phyloP scores from a whole-genome alignment of 2,113 vertebrate genomes.

The Pampusana beccarii region DNA sequence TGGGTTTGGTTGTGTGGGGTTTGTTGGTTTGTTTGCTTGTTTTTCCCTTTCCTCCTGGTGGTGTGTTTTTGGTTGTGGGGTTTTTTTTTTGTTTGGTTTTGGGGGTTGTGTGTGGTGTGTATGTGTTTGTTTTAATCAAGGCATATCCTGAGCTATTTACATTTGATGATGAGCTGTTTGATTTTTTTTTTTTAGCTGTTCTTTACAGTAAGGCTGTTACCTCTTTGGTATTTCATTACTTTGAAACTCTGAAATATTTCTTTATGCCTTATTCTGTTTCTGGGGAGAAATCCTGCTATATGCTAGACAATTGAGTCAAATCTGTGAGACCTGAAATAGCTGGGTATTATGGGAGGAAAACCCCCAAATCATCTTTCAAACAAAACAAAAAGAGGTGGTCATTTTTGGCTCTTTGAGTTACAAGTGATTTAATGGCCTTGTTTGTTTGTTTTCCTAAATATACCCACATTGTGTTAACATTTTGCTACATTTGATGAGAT shows the following conservation, averaged over 20 bases:
- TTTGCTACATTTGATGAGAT: background rate
- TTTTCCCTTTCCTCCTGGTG: background rate
- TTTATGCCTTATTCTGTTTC: background rate
- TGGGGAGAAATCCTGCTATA: background rate
- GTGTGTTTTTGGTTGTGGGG: background rate
- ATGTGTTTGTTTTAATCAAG: background rate
- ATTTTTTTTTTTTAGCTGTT: background rate
- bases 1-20: background rate
- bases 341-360: background rate
- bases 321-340: background rate
- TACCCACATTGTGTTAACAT: background rate
- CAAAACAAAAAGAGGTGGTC: background rate
- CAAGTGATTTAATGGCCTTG: background rate
- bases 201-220: background rate
- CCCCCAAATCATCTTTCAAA: background rate
- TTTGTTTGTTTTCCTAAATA: background rate
- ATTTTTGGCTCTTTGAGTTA: background rate
- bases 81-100: background rate
- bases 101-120: background rate
- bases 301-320: background rate
- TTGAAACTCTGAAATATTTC: background rate
- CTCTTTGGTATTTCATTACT: background rate
- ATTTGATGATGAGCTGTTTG: background rate
- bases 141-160: background rate
- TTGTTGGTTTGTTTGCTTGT: background rate